phyloP scores from a whole-genome alignment of 2,113 vertebrate genomes.

The Pterophyllum scalare region DNA sequence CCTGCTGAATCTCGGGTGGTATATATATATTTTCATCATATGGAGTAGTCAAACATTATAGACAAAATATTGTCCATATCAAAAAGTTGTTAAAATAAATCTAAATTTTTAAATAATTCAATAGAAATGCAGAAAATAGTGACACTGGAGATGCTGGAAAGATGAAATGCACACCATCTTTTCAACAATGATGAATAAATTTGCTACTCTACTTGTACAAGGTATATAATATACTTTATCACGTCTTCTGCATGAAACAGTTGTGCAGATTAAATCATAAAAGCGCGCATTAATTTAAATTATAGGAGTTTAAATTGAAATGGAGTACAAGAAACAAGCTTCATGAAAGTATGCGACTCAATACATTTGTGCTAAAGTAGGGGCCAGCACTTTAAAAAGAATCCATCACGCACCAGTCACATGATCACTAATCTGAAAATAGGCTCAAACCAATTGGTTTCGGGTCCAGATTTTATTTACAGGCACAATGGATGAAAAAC shows the following conservation, averaged over 20 bases:
- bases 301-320: neutral
- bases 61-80: too few relatives aligned
- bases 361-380: neutral
- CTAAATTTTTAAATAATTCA: too few relatives aligned
- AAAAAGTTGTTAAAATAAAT: too few relatives aligned
- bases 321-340: neutral
- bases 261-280: neutral
- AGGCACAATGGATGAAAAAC: neutral
- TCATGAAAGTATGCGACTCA: neutral
- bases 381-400: neutral
- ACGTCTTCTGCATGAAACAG: neutral
- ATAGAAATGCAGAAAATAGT: too few relatives aligned
- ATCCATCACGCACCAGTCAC: neutral
- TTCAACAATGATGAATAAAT: too few relatives aligned
- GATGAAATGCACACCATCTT: too few relatives aligned
- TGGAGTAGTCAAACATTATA: too few relatives aligned
- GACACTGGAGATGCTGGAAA: too few relatives aligned
- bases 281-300: neutral
- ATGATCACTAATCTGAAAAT: slow-evolving; percentile 16
- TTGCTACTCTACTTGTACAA: too few relatives aligned
- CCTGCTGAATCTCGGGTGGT: too few relatives aligned
- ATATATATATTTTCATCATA: too few relatives aligned
- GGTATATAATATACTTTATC: neutral
- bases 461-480: neutral
- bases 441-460: neutral